Evolutionary conservation across 2,888 invertebrate species (phyloP).

Genomic region (Strigamia transsilvanica): DNA sequence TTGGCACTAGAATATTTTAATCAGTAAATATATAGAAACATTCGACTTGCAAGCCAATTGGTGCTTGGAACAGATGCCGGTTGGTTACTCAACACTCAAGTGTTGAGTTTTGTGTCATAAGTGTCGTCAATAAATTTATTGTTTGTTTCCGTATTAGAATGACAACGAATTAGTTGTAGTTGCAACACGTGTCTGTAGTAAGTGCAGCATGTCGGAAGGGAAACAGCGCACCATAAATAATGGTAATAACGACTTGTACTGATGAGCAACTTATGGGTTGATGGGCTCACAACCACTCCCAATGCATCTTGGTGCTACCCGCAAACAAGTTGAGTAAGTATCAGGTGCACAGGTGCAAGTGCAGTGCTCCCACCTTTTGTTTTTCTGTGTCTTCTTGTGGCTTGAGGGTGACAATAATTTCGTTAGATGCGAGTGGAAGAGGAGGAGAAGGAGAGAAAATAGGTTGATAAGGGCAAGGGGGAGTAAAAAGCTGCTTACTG

Average conservation of each 20-base stretch:
- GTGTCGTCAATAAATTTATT: conserved; percentile 16
- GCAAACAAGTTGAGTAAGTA: not conserved
- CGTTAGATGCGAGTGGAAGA: conserved; percentile 10
- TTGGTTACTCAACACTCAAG: not conserved
- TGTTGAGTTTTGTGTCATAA: conserved; percentile 16
- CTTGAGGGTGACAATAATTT: conserved; percentile 26
- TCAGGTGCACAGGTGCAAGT: conserved; percentile 30
- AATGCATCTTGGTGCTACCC: not conserved
- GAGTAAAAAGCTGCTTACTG: conserved; percentile 11
- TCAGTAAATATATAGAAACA: too few relatives aligned
- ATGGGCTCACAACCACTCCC: conserved; percentile 35
- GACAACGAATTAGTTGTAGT: conserved; percentile 16
- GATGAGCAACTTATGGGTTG: conserved; percentile 48
- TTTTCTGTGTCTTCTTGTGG: not conserved
- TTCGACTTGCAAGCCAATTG: not conserved
- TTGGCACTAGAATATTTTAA: too few relatives aligned
- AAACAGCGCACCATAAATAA: conserved; percentile 41
- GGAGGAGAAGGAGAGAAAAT: conserved; percentile 23
- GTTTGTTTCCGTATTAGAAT: conserved; percentile 20
- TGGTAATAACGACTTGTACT: conserved; percentile 41
- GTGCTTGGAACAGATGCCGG: not conserved
- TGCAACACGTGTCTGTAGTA: conserved; percentile 21
- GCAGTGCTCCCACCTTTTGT: not conserved
- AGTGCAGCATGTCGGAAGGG: conserved; percentile 23
- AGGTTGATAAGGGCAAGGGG: conserved; percentile 30